Conservation (phyloP, 2,888 invertebrate genomes). For the Drosophila formosana region DNA sequence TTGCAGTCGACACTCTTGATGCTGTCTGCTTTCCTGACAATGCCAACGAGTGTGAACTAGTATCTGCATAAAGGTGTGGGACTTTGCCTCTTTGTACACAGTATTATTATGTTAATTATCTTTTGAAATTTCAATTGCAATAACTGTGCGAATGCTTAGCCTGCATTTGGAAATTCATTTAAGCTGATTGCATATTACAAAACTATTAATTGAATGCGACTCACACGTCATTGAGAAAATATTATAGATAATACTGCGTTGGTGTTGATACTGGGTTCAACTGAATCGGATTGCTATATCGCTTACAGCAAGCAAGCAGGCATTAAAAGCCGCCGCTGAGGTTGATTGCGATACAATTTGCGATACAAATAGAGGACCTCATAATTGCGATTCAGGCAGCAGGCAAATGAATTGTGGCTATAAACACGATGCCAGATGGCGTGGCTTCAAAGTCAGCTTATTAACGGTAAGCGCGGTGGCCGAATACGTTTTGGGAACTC, state of each 20-base stretch:
- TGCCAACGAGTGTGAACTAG: slow-evolving; percentile 1
- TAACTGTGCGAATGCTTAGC: slow-evolving; percentile 8
- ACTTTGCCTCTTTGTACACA: slow-evolving; percentile 20
- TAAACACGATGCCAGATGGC: slow-evolving; percentile 29
- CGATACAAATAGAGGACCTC: not conserved
- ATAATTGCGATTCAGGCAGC: not conserved
- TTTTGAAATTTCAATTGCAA: slow-evolving; percentile 71
- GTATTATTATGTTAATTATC: slow-evolving; percentile 74
- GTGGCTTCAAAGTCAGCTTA: slow-evolving; percentile 9
- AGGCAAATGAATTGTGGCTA: slow-evolving; percentile 8
- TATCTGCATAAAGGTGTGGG: not conserved
- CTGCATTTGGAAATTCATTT: not conserved
- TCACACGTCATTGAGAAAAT: not conserved
- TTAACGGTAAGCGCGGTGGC: slow-evolving; percentile 16
- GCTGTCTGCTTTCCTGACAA: not conserved
- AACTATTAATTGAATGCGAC: not conserved
- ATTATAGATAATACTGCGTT: not conserved
- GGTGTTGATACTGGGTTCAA: not conserved
- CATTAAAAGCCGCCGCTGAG: not conserved
- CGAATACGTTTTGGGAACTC: slow-evolving; percentile 26
- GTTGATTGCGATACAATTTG: not conserved
- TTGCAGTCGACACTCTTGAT: not conserved
- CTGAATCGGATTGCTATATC: not conserved
- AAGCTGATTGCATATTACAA: slow-evolving; percentile 20
- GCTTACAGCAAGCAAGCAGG: not conserved